A percentile compares a stretch with the other conserved stretches of the same genome.
Evolutionary conservation across 1,140 invertebrate species (phyloP).

Genomic region (Coelopa frigida): DNA sequence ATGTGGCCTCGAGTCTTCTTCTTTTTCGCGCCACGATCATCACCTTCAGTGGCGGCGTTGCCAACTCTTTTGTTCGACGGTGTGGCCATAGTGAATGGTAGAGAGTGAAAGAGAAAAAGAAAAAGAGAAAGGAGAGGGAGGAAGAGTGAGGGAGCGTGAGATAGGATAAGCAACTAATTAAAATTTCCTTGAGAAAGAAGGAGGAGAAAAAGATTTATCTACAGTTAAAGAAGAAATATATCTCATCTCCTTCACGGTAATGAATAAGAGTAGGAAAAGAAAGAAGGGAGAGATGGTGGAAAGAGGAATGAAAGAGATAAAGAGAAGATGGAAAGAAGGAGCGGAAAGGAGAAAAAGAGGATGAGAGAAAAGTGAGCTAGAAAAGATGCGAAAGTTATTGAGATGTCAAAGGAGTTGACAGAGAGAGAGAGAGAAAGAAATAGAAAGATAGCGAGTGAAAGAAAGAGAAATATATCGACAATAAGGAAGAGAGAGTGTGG

Average conservation of each 20-base stretch:
- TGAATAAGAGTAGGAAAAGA: too few relatives aligned
- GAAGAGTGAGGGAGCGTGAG: neutral
- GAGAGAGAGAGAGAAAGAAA: neutral
- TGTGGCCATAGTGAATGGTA: neutral
- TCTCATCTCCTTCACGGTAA: too few relatives aligned
- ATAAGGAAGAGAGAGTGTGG: too few relatives aligned
- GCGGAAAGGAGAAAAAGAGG: neutral
- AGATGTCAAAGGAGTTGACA: neutral
- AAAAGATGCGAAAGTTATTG: neutral
- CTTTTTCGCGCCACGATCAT: too few relatives aligned
- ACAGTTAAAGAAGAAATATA: too few relatives aligned
- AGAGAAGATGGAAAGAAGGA: neutral
- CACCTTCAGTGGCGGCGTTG: too few relatives aligned
- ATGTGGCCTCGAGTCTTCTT: too few relatives aligned
- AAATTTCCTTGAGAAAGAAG: neutral
- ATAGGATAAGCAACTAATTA: neutral
- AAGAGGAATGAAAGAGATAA: too few relatives aligned
- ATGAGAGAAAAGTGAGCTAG: neutral
- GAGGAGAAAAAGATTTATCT: neutral
- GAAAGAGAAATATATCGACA: too few relatives aligned
- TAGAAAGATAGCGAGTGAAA: too few relatives aligned
- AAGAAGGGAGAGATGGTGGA: too few relatives aligned
- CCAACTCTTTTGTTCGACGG: too few relatives aligned
- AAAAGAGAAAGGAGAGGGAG: neutral
- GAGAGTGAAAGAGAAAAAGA: neutral